A percentile compares a stretch with the other conserved stretches of the same genome.
phyloP scores from a whole-genome alignment of 2,888 invertebrate species.

The Cantharis rufa region DNA sequence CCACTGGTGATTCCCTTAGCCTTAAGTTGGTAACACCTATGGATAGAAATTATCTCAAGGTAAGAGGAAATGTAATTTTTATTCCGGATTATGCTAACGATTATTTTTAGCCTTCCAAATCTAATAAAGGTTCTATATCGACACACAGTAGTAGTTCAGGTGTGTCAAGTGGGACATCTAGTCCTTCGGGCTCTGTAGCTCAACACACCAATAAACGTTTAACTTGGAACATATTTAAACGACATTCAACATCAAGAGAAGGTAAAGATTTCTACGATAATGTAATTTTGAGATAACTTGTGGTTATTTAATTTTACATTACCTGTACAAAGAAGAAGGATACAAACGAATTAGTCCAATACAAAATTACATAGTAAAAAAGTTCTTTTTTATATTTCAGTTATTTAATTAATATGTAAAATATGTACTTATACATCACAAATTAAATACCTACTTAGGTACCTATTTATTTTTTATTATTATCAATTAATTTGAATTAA shows the following conservation, averaged over 20 bases:
- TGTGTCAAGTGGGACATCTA: constrained; percentile 62
- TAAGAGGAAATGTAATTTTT: constrained; percentile 45
- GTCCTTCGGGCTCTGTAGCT: constrained; percentile 62
- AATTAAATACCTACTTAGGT: background rate
- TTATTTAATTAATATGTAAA: background rate
- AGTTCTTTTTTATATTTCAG: background rate
- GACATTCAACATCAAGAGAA: constrained; percentile 62
- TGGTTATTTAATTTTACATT: background rate
- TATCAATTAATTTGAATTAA: background rate
- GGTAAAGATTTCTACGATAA: constrained; percentile 58
- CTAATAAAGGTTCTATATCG: constrained; percentile 60
- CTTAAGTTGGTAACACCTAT: constrained; percentile 89
- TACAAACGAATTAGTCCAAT: background rate
- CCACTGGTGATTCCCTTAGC: constrained; percentile 77
- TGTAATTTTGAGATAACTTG: constrained; percentile 50
- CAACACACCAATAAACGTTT: constrained; percentile 48
- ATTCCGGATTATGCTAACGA: background rate
- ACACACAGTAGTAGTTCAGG: constrained; percentile 63
- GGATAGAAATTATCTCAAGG: constrained; percentile 80
- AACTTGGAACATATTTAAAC: constrained; percentile 75
- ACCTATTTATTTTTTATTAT: background rate
- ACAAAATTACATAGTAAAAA: background rate
- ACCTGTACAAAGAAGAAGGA: background rate
- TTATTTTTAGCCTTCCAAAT: constrained; percentile 47
- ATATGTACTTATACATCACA: background rate